A percentile compares a stretch with the other conserved stretches of the same genome.
Conservation (phyloP, 2,888 invertebrate species). For the Sepioteuthis lessoniana region DNA sequence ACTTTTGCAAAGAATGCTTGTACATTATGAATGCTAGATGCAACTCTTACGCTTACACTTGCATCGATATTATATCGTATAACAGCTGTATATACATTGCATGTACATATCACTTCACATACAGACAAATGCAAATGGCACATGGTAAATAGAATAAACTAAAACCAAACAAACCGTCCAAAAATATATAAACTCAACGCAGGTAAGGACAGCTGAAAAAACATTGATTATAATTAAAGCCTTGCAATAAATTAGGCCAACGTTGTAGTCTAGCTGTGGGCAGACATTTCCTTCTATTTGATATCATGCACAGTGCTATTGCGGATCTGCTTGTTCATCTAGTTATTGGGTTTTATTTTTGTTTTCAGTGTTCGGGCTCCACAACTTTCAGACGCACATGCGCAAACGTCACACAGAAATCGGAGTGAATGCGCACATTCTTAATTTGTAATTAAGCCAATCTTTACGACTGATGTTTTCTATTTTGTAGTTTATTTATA, state of each 20-base stretch:
- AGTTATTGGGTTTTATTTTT: neutral
- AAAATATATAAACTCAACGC: neutral
- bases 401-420: neutral
- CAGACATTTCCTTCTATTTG: neutral
- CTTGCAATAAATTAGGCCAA: neutral
- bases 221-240: conserved; percentile 6
- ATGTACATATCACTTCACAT: neutral
- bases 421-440: neutral
- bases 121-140: neutral
- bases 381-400: neutral
- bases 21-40: too few relatives aligned
- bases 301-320: neutral
- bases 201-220: neutral
- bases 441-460: neutral
- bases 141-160: neutral
- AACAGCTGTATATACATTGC: neutral
- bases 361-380: neutral
- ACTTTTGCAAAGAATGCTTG: too few relatives aligned
- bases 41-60: too few relatives aligned
- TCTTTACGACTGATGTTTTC: neutral
- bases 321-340: neutral
- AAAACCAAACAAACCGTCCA: neutral
- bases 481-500: neutral
- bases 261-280: neutral
- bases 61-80: too few relatives aligned